Evolutionary conservation across 2,888 invertebrate species (phyloP), one percentile per base, ranked within the genome.

Genomic region (Sympetrum striolatum): DNA sequence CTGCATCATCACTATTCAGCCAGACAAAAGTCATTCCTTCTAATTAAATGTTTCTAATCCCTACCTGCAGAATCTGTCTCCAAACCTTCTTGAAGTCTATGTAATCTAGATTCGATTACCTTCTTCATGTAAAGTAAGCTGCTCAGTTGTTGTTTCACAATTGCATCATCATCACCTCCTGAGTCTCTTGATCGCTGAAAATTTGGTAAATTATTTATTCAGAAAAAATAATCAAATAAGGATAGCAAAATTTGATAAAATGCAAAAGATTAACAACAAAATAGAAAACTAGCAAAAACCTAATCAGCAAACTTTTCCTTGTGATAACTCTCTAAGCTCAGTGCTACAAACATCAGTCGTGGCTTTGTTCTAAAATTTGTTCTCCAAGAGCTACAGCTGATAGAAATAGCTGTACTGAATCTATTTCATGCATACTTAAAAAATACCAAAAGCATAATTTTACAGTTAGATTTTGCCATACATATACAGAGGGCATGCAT

Each of bases 111-210:
- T 92, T 98, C 97, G 91, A 98, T 96, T 39, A 97, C 95, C 93
- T 96, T 96, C 91, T 96, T 95, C 53, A 98, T 96, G 94, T 97
- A 98, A 92, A 96, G 95, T 91, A 98, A 94, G 92, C 98, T 98
- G 91, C 97, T 97, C 81, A 98, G 94, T 93, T 98, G 98, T 93
- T 98, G 98, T 92, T 98, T 97, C 90, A 98, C 96, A 90, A 96
- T 95, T 58, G 96, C 93, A 93, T 98, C 97, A 94, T 97, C 97
- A 92, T 97, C 97, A 0, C 97, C 97, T 0, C 97, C 98, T 39
- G 97, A 96, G 94, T 98, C 98, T 93, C 96, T 96, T 10, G 98
- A 98, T 93, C 98, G 96, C 95, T 96, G 91, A 81, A 93, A 80
- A 90, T 91, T 44, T 79, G n/a, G 44, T 86, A n/a, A 64, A 22